phyloP scores from a whole-genome alignment of 2,113 vertebrate species.

The Furnarius figulus region DNA sequence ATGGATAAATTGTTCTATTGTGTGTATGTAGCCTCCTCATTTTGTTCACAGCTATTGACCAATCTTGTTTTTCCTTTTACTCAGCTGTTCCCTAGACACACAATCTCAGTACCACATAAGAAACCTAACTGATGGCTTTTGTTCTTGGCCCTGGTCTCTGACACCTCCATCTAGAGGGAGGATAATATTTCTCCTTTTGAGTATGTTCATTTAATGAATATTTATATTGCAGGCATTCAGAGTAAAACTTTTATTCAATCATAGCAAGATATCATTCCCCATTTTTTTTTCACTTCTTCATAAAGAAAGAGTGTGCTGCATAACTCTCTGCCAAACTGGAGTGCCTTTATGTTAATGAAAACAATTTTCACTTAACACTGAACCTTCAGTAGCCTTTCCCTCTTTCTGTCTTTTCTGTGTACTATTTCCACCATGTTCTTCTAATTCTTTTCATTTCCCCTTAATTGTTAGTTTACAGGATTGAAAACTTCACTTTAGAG shows the following conservation, averaged over 20 bases:
- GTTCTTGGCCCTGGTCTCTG: not conserved
- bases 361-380: not conserved
- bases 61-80: constrained; percentile 27
- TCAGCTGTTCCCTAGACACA: not conserved
- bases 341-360: not conserved
- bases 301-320: not conserved
- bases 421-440: not conserved
- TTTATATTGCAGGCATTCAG: not conserved
- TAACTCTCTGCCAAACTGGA: not conserved
- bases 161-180: not conserved
- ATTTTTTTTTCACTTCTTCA: not conserved
- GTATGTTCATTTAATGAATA: not conserved
- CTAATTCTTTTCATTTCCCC: not conserved
- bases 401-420: not conserved
- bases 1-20: not conserved
- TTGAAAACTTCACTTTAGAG: not conserved
- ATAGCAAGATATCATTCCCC: not conserved
- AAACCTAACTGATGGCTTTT: not conserved
- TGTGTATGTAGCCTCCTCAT: not conserved
- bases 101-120: not conserved
- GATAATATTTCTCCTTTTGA: not conserved
- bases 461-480: not conserved
- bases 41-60: not conserved
- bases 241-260: not conserved
- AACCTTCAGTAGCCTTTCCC: not conserved